Evolutionary conservation across 2,113 vertebrate species (phyloP).

Genomic region (Marcusenius ussheri): DNA sequence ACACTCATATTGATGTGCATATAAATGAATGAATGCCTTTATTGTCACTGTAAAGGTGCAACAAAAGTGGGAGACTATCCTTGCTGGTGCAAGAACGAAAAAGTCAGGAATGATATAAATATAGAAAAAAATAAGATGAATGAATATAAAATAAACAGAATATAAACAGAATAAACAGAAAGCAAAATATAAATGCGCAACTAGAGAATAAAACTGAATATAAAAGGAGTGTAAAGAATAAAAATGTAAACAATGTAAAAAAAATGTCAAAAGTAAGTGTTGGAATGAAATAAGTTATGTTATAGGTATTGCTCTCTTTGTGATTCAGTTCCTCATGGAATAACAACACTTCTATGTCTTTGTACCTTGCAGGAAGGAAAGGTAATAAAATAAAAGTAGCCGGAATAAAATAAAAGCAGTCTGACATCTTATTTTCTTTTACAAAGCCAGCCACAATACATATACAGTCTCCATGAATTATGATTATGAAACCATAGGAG

Average conservation of each 20-base stretch:
- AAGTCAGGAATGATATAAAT: not conserved
- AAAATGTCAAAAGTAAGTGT: not conserved
- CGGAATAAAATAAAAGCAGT: not conserved
- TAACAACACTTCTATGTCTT: not conserved
- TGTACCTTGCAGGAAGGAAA: not conserved
- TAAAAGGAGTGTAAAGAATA: not conserved
- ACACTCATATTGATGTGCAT: not conserved
- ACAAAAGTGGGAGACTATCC: not conserved
- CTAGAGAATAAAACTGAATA: not conserved
- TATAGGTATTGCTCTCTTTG: not conserved
- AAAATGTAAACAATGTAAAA: not conserved
- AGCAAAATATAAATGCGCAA: not conserved
- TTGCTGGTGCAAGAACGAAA: not conserved
- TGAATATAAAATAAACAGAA: not conserved
- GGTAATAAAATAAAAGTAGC: not conserved
- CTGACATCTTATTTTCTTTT: slow-evolving; percentile 9
- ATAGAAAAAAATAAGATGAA: not conserved
- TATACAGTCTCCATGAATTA: slow-evolving; percentile 14
- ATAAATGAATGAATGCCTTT: not conserved
- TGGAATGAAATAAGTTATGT: not conserved
- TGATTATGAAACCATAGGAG: not conserved
- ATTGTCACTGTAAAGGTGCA: not conserved
- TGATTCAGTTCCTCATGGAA: not conserved
- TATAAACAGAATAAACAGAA: not conserved
- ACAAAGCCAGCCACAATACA: slow-evolving; percentile 22